These are phyloP conservation scores for Marmota flaviventris DNA, from an alignment of 2,113 vertebrate species.

Conservation along the genomic window DNA sequence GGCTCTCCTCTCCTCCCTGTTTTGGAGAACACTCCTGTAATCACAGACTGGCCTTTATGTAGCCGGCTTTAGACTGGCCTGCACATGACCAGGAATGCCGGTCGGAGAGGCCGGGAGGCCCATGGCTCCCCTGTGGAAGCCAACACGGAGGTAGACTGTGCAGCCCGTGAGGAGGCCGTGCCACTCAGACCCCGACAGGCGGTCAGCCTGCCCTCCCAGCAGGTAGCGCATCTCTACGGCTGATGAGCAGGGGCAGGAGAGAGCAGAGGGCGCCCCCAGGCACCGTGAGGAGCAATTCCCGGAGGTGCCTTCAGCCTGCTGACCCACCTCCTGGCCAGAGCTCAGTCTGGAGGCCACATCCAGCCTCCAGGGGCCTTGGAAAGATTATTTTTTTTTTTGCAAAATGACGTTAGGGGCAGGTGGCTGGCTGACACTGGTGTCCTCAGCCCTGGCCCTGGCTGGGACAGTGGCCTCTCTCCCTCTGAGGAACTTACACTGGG, in stretches of 20 bases:
- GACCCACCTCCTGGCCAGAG: no score
- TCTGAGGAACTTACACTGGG: not conserved
- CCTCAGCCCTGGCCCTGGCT: not conserved
- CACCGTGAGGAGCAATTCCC: not conserved
- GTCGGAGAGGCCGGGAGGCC: no score
- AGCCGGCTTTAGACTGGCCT: not conserved
- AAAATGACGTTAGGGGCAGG: no score
- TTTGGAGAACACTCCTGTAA: no score
- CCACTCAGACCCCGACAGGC: not conserved
- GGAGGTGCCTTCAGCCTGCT: not conserved
- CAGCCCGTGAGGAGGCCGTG: not conserved
- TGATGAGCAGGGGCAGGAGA: not conserved
- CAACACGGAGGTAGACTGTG: not conserved
- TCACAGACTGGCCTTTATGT: not conserved
- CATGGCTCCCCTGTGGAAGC: no score
- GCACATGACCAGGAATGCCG: not conserved
- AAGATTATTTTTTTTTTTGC: not conserved
- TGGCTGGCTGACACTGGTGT: not conserved
- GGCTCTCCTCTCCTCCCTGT: not conserved
- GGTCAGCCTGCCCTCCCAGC: not conserved
- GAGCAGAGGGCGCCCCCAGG: not conserved
- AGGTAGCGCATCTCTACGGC: not conserved
- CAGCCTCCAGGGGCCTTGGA: not conserved
- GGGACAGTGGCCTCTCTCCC: no score
- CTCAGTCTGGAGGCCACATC: not conserved